These are phyloP conservation scores for Climacteris rufus DNA, from an alignment of 2,113 vertebrate genomes.

Conservation along the genomic window DNA sequence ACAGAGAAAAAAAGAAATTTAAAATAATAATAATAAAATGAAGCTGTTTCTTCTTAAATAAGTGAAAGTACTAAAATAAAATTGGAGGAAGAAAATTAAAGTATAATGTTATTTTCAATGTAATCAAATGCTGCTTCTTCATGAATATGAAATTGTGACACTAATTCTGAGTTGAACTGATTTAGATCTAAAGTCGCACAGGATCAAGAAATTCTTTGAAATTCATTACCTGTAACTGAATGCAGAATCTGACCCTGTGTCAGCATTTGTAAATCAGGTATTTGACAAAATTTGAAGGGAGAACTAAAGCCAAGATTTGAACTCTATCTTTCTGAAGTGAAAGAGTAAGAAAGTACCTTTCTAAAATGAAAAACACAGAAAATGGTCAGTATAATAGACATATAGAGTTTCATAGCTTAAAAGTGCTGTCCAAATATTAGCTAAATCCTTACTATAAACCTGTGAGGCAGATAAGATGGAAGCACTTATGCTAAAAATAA, in stretches of 20 bases:
- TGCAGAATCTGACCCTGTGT: background rate
- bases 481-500: constrained; percentile 49
- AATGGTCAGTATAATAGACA: constrained; percentile 25
- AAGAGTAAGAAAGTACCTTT: background rate
- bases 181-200: background rate
- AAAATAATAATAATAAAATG: background rate
- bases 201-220: constrained; percentile 1
- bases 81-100: background rate
- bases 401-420: constrained; percentile 22
- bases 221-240: constrained; percentile 8
- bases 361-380: background rate
- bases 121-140: background rate
- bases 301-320: constrained; percentile 11
- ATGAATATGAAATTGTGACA: background rate
- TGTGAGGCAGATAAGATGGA: constrained; percentile 38
- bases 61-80: background rate
- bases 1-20: background rate
- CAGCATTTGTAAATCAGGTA: constrained; percentile 24
- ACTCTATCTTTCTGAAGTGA: background rate
- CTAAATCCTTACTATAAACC: constrained; percentile 45
- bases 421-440: constrained; percentile 55
- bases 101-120: background rate
- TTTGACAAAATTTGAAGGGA: constrained; percentile 13
- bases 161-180: background rate
- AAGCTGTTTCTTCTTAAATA: background rate